Conservation (phyloP, 2,113 vertebrate genomes). For the Heliornis fulica region DNA sequence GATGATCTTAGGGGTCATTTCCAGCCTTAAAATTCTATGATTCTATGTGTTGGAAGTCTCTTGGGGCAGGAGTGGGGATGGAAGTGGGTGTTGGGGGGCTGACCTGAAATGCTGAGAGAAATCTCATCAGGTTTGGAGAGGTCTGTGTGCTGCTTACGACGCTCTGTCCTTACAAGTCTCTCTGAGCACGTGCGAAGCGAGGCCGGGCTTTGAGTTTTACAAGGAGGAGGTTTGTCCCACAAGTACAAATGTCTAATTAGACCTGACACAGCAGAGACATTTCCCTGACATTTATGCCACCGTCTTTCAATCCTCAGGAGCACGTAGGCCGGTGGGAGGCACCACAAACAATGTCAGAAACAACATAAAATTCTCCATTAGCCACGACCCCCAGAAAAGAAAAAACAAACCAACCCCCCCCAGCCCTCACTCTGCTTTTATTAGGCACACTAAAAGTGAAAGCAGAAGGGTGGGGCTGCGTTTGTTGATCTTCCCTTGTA, state of each 20-base stretch:
- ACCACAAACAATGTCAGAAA: slow-evolving; percentile 76
- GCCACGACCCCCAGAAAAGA: slow-evolving; percentile 68
- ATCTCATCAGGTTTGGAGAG: not conserved
- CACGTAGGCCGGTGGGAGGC: slow-evolving; percentile 69
- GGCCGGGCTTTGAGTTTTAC: slow-evolving; percentile 58
- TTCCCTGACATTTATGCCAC: slow-evolving; percentile 77
- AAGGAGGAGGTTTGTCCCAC: slow-evolving; percentile 64
- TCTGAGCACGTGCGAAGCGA: not conserved
- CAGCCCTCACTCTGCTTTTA: slow-evolving; percentile 71
- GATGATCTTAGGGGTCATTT: too few species aligned
- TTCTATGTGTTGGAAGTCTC: not conserved
- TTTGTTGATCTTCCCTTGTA: slow-evolving; percentile 78
- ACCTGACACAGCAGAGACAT: slow-evolving; percentile 70
- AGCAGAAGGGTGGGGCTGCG: slow-evolving; percentile 75
- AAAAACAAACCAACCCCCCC: slow-evolving; percentile 1
- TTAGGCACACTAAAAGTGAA: slow-evolving; percentile 76
- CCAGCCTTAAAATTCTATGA: too few species aligned
- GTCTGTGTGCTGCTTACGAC: not conserved
- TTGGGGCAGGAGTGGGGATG: not conserved
- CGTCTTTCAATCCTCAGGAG: slow-evolving; percentile 69
- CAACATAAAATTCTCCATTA: slow-evolving; percentile 79
- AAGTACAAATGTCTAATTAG: slow-evolving; percentile 76
- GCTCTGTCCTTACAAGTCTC: not conserved
- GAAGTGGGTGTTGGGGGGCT: not conserved
- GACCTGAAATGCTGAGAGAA: not conserved